Evolutionary conservation across 2,113 vertebrate species (phyloP).

Genomic region (Grus americana): DNA sequence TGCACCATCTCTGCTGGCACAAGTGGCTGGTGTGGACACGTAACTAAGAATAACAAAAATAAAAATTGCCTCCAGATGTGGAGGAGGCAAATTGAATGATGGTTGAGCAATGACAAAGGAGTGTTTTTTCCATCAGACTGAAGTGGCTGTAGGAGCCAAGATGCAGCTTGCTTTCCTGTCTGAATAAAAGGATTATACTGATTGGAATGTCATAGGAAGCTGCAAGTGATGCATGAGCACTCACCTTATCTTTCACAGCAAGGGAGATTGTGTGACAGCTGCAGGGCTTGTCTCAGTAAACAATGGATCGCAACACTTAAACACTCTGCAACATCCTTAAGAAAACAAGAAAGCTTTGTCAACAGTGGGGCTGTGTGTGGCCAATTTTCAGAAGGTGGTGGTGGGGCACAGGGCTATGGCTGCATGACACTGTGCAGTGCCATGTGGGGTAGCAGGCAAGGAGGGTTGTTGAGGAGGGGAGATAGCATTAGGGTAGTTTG

Average conservation of each 20-base stretch:
- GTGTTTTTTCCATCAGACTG: not conserved
- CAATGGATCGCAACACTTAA: not conserved
- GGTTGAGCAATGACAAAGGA: not conserved
- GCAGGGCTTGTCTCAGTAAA: not conserved
- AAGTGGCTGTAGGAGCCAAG: not conserved
- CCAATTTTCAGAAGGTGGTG: not conserved
- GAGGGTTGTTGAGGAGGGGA: not conserved
- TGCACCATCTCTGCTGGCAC: not conserved
- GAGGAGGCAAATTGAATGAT: not conserved
- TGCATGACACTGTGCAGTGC: not conserved
- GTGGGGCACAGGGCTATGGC: not conserved
- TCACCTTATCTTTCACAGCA: constrained; percentile 1
- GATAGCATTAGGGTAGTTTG: not conserved
- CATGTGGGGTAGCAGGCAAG: not conserved
- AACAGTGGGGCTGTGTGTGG: not conserved
- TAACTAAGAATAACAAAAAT: not conserved
- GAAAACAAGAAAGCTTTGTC: not conserved
- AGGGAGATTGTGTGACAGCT: not conserved
- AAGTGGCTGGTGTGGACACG: not conserved
- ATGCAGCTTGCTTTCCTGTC: constrained; percentile 16
- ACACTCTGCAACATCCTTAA: not conserved
- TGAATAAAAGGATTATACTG: constrained; percentile 37
- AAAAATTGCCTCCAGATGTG: not conserved
- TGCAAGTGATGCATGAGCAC: constrained; percentile 50
- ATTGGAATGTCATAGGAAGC: constrained; percentile 23